Evolutionary conservation across 2,113 vertebrate genomes (phyloP).

Genomic region (Carollia perspicillata): DNA sequence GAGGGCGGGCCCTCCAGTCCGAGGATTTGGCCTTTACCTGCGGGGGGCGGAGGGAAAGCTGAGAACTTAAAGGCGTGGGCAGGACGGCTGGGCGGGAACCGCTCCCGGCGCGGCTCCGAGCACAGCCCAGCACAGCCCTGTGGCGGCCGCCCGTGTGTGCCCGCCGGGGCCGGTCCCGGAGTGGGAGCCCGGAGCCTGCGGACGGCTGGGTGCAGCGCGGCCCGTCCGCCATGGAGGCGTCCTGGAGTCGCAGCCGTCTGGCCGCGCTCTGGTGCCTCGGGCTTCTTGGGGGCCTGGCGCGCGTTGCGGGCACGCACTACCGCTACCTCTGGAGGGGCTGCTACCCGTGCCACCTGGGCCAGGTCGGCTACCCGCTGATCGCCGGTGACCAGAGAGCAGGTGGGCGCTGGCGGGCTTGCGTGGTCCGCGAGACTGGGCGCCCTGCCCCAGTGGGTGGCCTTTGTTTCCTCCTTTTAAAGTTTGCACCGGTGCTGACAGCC

Average conservation of each 20-base stretch:
- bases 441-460: not conserved
- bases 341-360: slow-evolving; percentile 86
- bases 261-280: slow-evolving; percentile 77
- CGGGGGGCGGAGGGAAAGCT: slow-evolving; percentile 61
- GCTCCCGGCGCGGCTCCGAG: not conserved
- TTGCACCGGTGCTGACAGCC: not conserved
- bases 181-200: not conserved
- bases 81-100: not conserved
- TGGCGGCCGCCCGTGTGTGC: not conserved
- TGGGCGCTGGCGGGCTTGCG: slow-evolving; percentile 69
- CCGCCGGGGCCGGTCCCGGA: not conserved
- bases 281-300: slow-evolving; percentile 65
- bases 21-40: slow-evolving; percentile 73
- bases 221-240: not conserved
- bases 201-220: accelerated
- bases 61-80: slow-evolving; percentile 37
- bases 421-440: not conserved
- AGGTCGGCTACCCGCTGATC: slow-evolving; percentile 72
- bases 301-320: slow-evolving; percentile 76
- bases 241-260: slow-evolving; percentile 48
- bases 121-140: not conserved
- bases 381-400: slow-evolving; percentile 78
- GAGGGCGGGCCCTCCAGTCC: not conserved
- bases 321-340: slow-evolving; percentile 87
- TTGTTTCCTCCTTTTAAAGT: slow-evolving; percentile 16